A percentile compares a stretch with the other conserved stretches of the same genome.
These are phyloP conservation scores for Pseudomyrmex sp. DNA, from an alignment of 1,140 invertebrate species.

Conservation along the genomic window DNA sequence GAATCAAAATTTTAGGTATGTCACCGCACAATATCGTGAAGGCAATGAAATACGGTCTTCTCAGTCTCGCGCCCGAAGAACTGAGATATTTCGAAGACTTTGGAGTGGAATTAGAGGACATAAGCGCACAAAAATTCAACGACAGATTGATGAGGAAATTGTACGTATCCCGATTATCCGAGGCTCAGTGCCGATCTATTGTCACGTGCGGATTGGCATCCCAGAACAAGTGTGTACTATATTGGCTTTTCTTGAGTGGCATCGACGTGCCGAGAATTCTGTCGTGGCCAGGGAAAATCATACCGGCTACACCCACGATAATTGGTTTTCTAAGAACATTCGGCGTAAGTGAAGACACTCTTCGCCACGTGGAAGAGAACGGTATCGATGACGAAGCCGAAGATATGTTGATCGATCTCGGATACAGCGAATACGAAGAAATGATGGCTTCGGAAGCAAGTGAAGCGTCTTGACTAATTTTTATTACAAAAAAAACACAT, in stretches of 20 bases:
- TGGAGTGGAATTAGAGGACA: conserved; percentile 18
- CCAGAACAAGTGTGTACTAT: conserved; percentile 54
- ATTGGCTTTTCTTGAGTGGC: conserved; percentile 57
- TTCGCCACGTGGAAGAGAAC: conserved; percentile 56
- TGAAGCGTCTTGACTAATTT: conserved; percentile 9
- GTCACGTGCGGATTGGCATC: conserved; percentile 56
- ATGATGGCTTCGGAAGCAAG: conserved; percentile 19
- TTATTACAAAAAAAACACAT: not conserved
- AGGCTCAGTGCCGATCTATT: conserved; percentile 57
- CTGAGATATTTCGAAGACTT: conserved; percentile 62
- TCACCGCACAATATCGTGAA: conserved; percentile 59
- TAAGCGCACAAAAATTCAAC: conserved; percentile 27
- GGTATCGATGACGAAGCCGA: conserved; percentile 64
- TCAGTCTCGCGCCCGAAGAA: conserved; percentile 55
- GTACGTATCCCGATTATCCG: conserved; percentile 42
- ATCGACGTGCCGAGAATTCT: conserved; percentile 67
- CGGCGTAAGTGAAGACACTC: conserved; percentile 53
- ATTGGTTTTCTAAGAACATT: conserved; percentile 61
- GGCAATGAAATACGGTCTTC: conserved; percentile 70
- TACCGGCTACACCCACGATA: conserved; percentile 29
- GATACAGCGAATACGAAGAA: conserved; percentile 50
- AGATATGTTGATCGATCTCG: conserved; percentile 66
- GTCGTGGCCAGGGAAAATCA: conserved; percentile 58
- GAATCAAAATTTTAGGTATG: conserved; percentile 63
- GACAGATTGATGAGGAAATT: conserved; percentile 64